Conservation (phyloP, 1,140 invertebrate species). For the Drosophila triauraria region DNA sequence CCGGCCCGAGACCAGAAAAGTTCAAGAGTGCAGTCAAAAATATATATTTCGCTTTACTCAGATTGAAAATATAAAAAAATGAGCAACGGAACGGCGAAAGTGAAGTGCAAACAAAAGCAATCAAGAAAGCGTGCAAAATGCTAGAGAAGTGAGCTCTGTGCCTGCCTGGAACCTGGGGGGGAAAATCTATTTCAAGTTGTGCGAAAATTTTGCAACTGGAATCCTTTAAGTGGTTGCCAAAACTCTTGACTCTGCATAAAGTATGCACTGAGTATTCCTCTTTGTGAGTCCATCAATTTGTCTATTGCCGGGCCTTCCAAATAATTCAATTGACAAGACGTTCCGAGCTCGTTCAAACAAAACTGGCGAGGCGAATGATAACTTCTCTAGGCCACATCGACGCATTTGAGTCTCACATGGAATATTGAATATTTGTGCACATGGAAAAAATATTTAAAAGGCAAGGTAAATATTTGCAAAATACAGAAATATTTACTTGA, state of each 20-base stretch:
- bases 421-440: slow-evolving; percentile 15
- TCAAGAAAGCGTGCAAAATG: slow-evolving; percentile 37
- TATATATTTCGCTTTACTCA: slow-evolving; percentile 18
- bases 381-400: slow-evolving; percentile 31
- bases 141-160: background rate
- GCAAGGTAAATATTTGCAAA: background rate
- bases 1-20: slow-evolving; percentile 47
- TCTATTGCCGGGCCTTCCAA: slow-evolving; percentile 8
- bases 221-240: slow-evolving; percentile 33
- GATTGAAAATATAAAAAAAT: slow-evolving; percentile 12
- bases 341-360: slow-evolving; percentile 39
- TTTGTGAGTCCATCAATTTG: slow-evolving; percentile 8
- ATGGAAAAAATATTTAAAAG: background rate
- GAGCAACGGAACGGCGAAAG: slow-evolving; percentile 14
- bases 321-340: slow-evolving; percentile 50
- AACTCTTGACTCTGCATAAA: slow-evolving; percentile 35
- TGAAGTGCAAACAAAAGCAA: slow-evolving; percentile 36
- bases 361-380: slow-evolving; percentile 54
- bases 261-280: slow-evolving; percentile 9
- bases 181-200: slow-evolving; percentile 22
- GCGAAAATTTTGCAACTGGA: slow-evolving; percentile 9
- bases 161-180: background rate
- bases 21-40: slow-evolving; percentile 62
- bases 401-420: background rate
- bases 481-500: background rate